A percentile compares a stretch with the other conserved stretches of the same genome.
phyloP scores from a whole-genome alignment of 2,797 vertebrate genomes.

The Fratercula arctica region DNA sequence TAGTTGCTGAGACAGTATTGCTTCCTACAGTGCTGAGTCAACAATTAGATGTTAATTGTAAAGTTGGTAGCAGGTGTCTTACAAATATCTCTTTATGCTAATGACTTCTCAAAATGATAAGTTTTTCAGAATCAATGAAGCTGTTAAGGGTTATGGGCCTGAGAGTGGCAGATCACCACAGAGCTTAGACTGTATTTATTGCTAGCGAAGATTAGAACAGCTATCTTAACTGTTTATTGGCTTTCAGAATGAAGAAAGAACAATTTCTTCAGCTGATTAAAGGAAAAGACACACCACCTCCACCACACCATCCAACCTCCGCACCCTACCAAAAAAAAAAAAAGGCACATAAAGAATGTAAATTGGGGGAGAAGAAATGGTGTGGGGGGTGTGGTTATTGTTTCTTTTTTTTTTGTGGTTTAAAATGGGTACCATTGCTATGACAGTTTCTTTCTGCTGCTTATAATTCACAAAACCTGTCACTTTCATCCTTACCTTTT shows the following conservation, averaged over 20 bases:
- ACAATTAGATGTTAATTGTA: background rate
- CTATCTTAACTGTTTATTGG: background rate
- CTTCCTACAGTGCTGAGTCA: background rate
- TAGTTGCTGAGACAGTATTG: background rate
- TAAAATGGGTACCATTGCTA: background rate
- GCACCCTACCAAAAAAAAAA: background rate
- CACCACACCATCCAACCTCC: too few species aligned
- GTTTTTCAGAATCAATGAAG: slow-evolving; percentile 39
- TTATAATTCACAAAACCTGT: background rate
- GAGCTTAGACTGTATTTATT: background rate
- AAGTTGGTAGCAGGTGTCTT: slow-evolving; percentile 4
- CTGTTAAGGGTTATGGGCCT: slow-evolving; percentile 1
- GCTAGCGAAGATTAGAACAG: background rate
- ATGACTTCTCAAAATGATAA: slow-evolving; percentile 32
- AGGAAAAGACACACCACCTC: background rate
- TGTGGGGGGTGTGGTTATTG: background rate
- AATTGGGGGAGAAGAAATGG: background rate
- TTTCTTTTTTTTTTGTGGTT: background rate
- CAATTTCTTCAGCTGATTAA: background rate
- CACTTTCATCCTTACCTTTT: background rate
- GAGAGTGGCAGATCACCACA: background rate
- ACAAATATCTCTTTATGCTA: background rate
- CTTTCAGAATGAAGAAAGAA: background rate
- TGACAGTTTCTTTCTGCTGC: background rate
- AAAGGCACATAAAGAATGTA: too few species aligned